These are phyloP conservation scores for Hypercompe scribonia DNA, from an alignment of 2,888 invertebrate genomes.

Conservation along the genomic window DNA sequence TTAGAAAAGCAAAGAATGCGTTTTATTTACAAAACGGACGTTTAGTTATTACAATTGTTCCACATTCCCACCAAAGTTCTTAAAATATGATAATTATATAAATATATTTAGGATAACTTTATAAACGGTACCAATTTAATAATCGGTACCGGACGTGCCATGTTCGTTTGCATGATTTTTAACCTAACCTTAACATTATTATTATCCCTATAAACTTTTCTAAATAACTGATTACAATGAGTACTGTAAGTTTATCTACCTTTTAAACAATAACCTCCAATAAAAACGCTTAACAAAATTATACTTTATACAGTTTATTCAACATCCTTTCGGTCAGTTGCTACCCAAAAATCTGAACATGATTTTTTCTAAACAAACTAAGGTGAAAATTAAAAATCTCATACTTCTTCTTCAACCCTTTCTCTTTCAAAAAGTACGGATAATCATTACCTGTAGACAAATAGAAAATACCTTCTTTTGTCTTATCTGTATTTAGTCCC, in stretches of 20 bases:
- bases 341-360: not conserved
- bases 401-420: slow-evolving; percentile 66
- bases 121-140: too few species aligned
- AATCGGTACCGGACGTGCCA: too few species aligned
- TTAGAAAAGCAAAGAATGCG: too few species aligned
- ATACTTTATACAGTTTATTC: not conserved
- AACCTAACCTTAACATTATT: not conserved
- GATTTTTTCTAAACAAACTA: slow-evolving; percentile 32
- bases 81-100: too few species aligned
- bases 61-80: too few species aligned
- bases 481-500: slow-evolving; percentile 57
- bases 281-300: not conserved
- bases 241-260: not conserved
- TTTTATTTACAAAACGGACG: too few species aligned
- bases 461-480: slow-evolving; percentile 61
- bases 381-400: slow-evolving; percentile 57
- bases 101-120: too few species aligned
- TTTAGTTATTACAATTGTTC: too few species aligned
- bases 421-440: slow-evolving; percentile 69
- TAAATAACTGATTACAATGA: not conserved
- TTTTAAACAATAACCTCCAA: too few species aligned
- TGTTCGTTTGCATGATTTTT: too few species aligned
- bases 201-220: not conserved
- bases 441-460: slow-evolving; percentile 60
- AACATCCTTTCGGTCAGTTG: not conserved